Base-by-base conservation (phyloP, 2,888 invertebrate genomes). In the Agriotes lineatus region DNA sequence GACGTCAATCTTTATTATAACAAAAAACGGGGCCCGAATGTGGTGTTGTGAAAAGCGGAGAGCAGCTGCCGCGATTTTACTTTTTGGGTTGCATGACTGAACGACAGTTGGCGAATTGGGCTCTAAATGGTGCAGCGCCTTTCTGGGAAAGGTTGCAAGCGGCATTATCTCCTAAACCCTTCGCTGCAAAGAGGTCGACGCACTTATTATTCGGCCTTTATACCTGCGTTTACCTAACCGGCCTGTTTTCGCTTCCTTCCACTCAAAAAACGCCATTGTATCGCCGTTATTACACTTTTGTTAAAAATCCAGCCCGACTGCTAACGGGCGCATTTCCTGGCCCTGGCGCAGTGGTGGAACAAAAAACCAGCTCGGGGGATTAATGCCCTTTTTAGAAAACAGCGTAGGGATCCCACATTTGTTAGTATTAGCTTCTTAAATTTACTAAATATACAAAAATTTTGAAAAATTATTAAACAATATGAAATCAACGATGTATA, bases 71-170 rank as follows among this genome's bases (percentile, higher is more conserved):
- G 48, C 45, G 48, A 62, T 58, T 70, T 71, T 68, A 68, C 39
- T 71, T 70, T 71, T 68, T 66, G 58, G 58, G 57, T 71, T 71
- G 71, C 71, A 71, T 71, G 68, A 65, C 68, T 56, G 62, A 66
- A 66, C 71, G 62, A 66, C 71, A 71, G 71, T 71, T 71, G 71
- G 71, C 56, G 67, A 70, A 70, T 70, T 70, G 70, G 62, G 64
- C 58, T 63, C 62, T 58, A 62, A 62, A 70, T 54, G 57, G 61
- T 64, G 14, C 59, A 33, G 18, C 50, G 22, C 67, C 54, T 67
- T 66, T 56, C 58, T 63, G 67, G 48, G 59, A 70, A 67, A 67
- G 44, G 61, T 70, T 62, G 56, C 69, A 70, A 67, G 62, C 61
- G 33, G 61, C 42, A 66, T 70, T 66, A 66, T 66, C 69, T 61